Evolutionary conservation across 2,113 vertebrate species (phyloP).

Genomic region (Cryptomyrus ogoouensis): DNA sequence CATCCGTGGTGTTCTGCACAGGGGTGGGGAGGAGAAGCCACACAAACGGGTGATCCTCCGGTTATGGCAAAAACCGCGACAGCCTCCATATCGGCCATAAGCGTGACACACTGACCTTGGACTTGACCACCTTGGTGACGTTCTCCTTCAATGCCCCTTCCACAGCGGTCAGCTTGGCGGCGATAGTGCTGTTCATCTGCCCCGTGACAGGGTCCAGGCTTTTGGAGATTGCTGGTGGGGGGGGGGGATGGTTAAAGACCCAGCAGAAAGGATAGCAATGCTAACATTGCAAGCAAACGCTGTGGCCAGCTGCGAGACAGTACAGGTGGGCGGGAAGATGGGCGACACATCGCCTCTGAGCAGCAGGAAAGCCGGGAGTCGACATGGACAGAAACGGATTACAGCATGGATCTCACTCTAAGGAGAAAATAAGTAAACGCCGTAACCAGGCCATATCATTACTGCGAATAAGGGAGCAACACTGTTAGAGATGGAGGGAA

Average conservation of each 20-base stretch:
- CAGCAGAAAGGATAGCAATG: background rate
- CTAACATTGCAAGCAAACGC: background rate
- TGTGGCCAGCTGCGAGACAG: background rate
- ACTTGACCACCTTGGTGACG: conserved; percentile 86
- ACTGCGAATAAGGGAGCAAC: background rate
- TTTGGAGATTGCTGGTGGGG: conserved; percentile 60
- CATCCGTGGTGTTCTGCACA: conserved; percentile 80
- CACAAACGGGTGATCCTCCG: background rate
- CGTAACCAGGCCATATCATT: background rate
- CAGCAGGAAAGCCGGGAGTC: background rate
- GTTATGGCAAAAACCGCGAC: background rate
- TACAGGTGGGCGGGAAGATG: background rate
- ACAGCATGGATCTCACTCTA: background rate
- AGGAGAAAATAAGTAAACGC: background rate
- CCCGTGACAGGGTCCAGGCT: conserved; percentile 80
- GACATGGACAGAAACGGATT: background rate
- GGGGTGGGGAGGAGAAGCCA: background rate
- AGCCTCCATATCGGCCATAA: background rate
- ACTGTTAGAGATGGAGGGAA: background rate
- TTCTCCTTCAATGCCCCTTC: conserved; percentile 86
- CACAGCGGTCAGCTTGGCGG: conserved; percentile 79
- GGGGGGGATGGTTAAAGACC: background rate
- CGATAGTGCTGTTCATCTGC: conserved; percentile 75
- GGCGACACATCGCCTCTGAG: background rate
- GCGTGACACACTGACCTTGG: conserved; percentile 67